Percentiles rank a stretch among this genome's conserved stretches.
Evolutionary conservation across 2,797 vertebrate genomes (phyloP).

Genomic region (Microcaecilia unicolor): DNA sequence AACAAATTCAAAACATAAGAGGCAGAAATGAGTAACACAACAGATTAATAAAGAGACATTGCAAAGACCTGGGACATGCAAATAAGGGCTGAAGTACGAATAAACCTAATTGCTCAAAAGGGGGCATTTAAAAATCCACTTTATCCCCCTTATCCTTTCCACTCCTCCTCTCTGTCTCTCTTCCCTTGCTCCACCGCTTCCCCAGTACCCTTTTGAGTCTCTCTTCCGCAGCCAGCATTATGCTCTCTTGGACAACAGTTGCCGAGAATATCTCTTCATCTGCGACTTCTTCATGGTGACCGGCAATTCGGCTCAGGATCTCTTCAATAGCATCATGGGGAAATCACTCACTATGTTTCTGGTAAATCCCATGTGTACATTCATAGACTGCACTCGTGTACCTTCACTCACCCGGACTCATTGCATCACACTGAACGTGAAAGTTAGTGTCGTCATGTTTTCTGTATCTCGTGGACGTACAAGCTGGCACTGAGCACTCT

Average conservation of each 20-base stretch:
- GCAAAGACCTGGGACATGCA: too few species aligned
- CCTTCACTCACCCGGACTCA: background rate
- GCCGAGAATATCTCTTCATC: constrained; percentile 83
- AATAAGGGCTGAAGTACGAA: too few species aligned
- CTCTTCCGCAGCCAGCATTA: constrained; percentile 90
- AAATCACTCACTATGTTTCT: constrained; percentile 79
- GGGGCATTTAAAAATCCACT: too few species aligned
- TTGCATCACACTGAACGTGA: too few species aligned
- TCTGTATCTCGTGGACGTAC: too few species aligned
- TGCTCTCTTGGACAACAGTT: constrained; percentile 83
- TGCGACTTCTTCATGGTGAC: constrained; percentile 83
- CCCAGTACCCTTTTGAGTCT: constrained; percentile 82
- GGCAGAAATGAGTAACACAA: too few species aligned
- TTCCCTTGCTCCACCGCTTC: too few species aligned
- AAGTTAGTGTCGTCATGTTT: too few species aligned
- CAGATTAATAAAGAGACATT: too few species aligned
- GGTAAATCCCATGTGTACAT: constrained; percentile 38
- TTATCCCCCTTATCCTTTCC: background rate
- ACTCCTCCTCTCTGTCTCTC: background rate
- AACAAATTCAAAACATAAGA: too few species aligned
- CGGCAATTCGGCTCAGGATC: constrained; percentile 69
- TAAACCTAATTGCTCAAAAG: too few species aligned
- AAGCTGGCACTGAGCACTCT: too few species aligned
- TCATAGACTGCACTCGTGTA: background rate
- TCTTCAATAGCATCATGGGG: constrained; percentile 87